Conservation (phyloP, 2,888 invertebrate species). For the Rotaria magnacalcarata region DNA sequence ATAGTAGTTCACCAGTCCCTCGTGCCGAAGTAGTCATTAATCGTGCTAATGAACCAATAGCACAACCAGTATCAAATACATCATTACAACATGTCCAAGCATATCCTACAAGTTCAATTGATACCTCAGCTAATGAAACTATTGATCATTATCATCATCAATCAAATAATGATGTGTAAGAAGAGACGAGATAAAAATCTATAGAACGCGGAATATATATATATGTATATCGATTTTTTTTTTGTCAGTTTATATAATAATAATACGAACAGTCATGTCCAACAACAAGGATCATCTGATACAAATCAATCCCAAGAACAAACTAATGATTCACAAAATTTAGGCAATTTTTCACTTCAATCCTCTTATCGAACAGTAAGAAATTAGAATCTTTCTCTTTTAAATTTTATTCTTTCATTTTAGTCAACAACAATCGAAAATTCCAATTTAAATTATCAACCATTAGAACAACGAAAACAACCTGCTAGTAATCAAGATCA, state of each 20-base stretch:
- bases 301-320: background rate
- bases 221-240: background rate
- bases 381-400: background rate
- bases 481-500: background rate
- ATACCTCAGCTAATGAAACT: background rate
- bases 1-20: constrained; percentile 28
- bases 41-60: constrained; percentile 24
- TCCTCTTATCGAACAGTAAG: background rate
- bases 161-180: background rate
- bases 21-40: constrained; percentile 32
- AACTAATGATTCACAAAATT: background rate
- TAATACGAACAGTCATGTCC: constrained; percentile 8
- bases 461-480: constrained; percentile 6
- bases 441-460: constrained; percentile 1
- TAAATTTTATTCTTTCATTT: background rate
- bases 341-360: constrained; percentile 1
- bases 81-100: constrained; percentile 30
- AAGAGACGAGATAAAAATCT: no score
- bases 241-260: background rate
- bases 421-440: background rate
- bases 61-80: background rate
- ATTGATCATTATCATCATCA: constrained; percentile 11
- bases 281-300: background rate
- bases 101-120: background rate
- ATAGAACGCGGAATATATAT: background rate